These are phyloP conservation scores for Speoplatyrhinus poulsoni DNA, from an alignment of 2,113 vertebrate genomes.

Conservation along the genomic window DNA sequence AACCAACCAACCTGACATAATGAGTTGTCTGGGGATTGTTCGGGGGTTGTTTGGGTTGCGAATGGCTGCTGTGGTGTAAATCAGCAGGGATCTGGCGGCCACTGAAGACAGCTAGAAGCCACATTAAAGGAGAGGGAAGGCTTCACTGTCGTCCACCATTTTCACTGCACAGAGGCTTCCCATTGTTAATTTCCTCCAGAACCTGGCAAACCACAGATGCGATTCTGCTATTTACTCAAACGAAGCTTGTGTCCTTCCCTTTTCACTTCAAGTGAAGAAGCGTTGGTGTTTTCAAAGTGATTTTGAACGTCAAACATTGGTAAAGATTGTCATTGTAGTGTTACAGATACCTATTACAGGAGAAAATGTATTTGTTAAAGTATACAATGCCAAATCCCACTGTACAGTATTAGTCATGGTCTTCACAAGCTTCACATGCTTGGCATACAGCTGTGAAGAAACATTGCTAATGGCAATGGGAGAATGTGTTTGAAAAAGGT, in stretches of 20 bases:
- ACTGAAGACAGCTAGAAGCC: slow-evolving; percentile 52
- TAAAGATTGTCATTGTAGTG: background rate
- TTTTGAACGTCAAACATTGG: slow-evolving; percentile 5
- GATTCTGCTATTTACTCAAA: slow-evolving; percentile 40
- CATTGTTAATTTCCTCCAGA: slow-evolving; percentile 48
- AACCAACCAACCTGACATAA: slow-evolving; percentile 60
- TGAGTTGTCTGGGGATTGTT: slow-evolving; percentile 51
- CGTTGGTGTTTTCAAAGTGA: slow-evolving; percentile 14
- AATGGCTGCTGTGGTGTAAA: slow-evolving; percentile 62
- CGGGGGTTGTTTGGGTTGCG: slow-evolving; percentile 44
- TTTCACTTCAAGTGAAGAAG: slow-evolving; percentile 28
- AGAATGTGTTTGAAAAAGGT: slow-evolving; percentile 4
- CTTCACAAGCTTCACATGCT: slow-evolving; percentile 14
- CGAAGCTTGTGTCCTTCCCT: slow-evolving; percentile 29
- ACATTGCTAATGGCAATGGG: slow-evolving; percentile 4
- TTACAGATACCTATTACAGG: background rate
- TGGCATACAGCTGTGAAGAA: slow-evolving; percentile 11
- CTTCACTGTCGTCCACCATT: slow-evolving; percentile 38
- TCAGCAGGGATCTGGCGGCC: slow-evolving; percentile 54
- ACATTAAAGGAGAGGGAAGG: slow-evolving; percentile 56
- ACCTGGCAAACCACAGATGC: slow-evolving; percentile 43
- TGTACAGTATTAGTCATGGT: background rate
- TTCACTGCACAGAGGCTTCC: slow-evolving; percentile 47
- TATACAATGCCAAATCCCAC: slow-evolving; percentile 3
- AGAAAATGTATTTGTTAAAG: slow-evolving; percentile 7